These are phyloP conservation scores for Ctenochaetus hawaiiensis DNA, from an alignment of 2,797 vertebrate species.

Conservation along the genomic window DNA sequence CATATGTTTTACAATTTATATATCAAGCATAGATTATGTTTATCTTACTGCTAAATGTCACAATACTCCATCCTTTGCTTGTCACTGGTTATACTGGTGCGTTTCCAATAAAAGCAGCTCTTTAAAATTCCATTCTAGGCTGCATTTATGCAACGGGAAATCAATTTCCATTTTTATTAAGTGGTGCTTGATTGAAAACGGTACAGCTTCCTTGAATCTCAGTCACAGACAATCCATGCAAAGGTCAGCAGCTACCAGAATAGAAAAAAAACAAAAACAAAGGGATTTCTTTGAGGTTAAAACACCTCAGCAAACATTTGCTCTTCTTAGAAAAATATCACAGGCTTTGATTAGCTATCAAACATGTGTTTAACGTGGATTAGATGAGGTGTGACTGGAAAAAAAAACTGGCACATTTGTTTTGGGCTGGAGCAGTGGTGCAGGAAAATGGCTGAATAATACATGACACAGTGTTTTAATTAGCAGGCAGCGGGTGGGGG, in stretches of 20 bases:
- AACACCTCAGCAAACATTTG: slow-evolving; percentile 45
- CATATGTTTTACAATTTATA: too few relatives aligned
- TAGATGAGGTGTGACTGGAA: slow-evolving; percentile 34
- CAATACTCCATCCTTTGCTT: slow-evolving; percentile 28
- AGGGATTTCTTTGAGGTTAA: slow-evolving; percentile 41
- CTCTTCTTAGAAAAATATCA: slow-evolving; percentile 50
- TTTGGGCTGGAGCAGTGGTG: slow-evolving; percentile 42
- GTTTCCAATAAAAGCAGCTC: slow-evolving; percentile 32
- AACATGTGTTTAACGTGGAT: slow-evolving; percentile 46
- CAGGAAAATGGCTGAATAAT: slow-evolving; percentile 67
- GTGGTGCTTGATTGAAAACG: slow-evolving; percentile 64
- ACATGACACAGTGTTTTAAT: slow-evolving; percentile 70
- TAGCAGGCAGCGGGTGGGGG: slow-evolving; percentile 36
- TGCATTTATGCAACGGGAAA: slow-evolving; percentile 51
- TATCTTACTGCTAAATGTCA: slow-evolving; percentile 13
- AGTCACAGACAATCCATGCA: slow-evolving; percentile 45
- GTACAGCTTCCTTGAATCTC: slow-evolving; percentile 46
- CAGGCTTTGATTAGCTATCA: slow-evolving; percentile 53
- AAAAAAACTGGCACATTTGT: slow-evolving; percentile 53
- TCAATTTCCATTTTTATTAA: slow-evolving; percentile 72
- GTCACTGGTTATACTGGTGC: slow-evolving; percentile 43
- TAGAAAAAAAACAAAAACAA: not conserved
- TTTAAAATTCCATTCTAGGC: slow-evolving; percentile 46
- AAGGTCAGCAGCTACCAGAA: slow-evolving; percentile 55
- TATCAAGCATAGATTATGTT: not conserved